phyloP scores from a whole-genome alignment of 2,888 invertebrate species.

The Drosophila cognata region DNA sequence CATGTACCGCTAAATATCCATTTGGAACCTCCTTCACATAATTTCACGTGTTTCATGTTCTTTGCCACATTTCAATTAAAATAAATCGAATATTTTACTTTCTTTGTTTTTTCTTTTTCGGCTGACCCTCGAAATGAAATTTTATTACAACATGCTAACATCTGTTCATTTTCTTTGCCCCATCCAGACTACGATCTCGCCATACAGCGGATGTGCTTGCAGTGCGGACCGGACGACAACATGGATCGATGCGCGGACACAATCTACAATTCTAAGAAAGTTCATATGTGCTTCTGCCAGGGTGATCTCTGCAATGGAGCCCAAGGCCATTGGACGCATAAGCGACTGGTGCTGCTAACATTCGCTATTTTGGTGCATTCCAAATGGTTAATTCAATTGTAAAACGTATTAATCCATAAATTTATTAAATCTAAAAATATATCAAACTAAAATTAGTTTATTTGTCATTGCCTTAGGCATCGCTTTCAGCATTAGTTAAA shows the following conservation, averaged over 20 bases:
- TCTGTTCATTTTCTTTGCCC: neutral
- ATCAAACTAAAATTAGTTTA: neutral
- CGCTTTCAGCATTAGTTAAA: neutral
- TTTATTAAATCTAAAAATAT: neutral
- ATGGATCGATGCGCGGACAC: conserved; percentile 96
- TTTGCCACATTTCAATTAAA: neutral
- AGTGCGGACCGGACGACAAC: conserved; percentile 94
- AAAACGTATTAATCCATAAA: neutral
- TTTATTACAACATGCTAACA: too few species aligned
- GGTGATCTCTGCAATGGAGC: conserved; percentile 93
- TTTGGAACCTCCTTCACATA: neutral
- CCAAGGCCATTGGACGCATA: neutral
- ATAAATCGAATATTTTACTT: neutral
- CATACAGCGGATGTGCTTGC: conserved; percentile 94
- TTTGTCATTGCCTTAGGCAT: neutral
- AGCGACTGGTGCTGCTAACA: neutral
- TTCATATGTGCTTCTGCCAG: conserved; percentile 95
- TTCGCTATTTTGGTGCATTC: neutral
- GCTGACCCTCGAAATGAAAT: neutral
- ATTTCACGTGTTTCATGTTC: neutral
- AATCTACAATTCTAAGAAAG: conserved; percentile 91
- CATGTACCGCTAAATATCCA: neutral
- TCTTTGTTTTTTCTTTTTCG: neutral
- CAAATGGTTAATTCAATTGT: neutral
- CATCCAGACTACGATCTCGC: conserved; percentile 92